These are phyloP conservation scores for Nemotelus pantherinus DNA, from an alignment of 2,888 invertebrate species.

Conservation along the genomic window DNA sequence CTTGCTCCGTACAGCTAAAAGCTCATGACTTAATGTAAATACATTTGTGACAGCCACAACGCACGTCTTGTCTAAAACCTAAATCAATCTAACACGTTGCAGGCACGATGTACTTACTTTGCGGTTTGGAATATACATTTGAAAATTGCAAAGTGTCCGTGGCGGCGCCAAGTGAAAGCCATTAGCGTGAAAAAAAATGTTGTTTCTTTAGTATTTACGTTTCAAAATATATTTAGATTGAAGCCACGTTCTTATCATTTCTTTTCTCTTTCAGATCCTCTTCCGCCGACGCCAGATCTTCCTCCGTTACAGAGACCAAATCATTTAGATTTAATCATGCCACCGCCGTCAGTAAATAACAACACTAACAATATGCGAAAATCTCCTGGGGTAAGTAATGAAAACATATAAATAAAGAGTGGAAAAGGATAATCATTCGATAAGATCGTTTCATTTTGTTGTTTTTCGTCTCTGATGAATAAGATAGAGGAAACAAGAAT, in stretches of 20 bases:
- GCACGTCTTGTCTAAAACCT: no score
- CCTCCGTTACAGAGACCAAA: conserved; percentile 62
- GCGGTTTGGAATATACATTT: no score
- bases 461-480: no score
- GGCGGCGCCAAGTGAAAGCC: background rate
- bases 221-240: background rate
- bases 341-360: conserved; percentile 55
- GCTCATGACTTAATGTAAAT: no score
- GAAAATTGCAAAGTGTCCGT: background rate
- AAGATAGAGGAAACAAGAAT: no score
- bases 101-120: no score
- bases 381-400: conserved; percentile 58
- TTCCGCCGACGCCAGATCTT: conserved; percentile 59
- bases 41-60: no score
- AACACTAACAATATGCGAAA: conserved; percentile 57
- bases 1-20: no score
- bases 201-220: background rate
- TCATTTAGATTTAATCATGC: conserved; percentile 62
- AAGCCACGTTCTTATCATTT: background rate
- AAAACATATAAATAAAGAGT: background rate
- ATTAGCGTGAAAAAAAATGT: background rate
- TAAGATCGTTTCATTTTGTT: background rate
- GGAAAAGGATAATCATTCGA: background rate
- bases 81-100: no score
- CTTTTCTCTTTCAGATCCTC: conserved; percentile 58